phyloP scores from a whole-genome alignment of 2,113 vertebrate species.

The Propithecus coquereli region DNA sequence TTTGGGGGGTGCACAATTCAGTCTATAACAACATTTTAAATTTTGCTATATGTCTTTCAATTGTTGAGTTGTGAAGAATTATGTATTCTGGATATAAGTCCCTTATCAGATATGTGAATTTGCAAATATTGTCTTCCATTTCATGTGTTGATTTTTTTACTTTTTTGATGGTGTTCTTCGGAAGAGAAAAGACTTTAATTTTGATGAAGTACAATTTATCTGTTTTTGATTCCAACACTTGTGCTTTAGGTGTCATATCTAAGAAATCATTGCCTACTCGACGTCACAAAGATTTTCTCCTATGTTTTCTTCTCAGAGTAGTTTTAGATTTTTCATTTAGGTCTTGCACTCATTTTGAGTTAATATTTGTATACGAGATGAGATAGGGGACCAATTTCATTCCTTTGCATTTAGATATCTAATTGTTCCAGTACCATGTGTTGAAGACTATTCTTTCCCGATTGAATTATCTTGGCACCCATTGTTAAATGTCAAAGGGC shows the following conservation, averaged over 20 bases:
- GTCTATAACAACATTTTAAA: not conserved
- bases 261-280: not conserved
- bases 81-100: not conserved
- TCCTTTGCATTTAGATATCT: not conserved
- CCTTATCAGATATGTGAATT: not conserved
- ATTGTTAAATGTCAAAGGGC: not conserved
- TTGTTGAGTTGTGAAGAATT: not conserved
- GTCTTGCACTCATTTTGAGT: not conserved
- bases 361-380: not conserved
- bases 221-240: not conserved
- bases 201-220: not conserved
- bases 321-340: slow-evolving; percentile 2
- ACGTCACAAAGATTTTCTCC: not conserved
- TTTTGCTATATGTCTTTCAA: not conserved
- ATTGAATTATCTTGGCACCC: not conserved
- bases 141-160: not conserved
- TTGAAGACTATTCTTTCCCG: not conserved
- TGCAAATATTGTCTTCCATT: not conserved
- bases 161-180: not conserved
- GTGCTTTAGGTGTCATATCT: not conserved
- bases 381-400: not conserved
- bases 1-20: not conserved
- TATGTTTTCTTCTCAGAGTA: not conserved
- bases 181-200: not conserved
- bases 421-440: not conserved